These are phyloP conservation scores for Amyelois transitella DNA, from an alignment of 1,140 invertebrate genomes.

Conservation along the genomic window DNA sequence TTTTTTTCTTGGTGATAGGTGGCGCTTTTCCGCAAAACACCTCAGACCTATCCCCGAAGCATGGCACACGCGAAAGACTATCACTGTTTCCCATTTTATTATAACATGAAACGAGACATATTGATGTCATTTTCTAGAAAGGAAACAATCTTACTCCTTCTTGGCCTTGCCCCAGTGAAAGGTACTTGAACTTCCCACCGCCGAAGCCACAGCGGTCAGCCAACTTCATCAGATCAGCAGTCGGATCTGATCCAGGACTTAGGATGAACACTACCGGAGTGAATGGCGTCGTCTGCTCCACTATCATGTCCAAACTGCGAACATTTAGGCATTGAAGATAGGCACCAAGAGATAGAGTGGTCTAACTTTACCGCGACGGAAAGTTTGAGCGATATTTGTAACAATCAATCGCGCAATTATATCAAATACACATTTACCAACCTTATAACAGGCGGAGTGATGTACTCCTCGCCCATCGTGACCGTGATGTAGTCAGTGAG, in stretches of 20 bases:
- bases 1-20: too few species aligned
- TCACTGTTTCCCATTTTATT: too few species aligned
- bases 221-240: constrained; percentile 90
- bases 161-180: constrained; percentile 93
- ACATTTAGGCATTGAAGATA: too few species aligned
- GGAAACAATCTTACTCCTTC: constrained; percentile 75
- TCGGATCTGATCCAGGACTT: constrained; percentile 91
- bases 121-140: too few species aligned
- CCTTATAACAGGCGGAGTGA: constrained; percentile 87
- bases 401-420: not conserved
- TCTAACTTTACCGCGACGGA: too few species aligned
- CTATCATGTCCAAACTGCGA: constrained; percentile 85
- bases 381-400: too few species aligned
- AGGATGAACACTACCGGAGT: constrained; percentile 92
- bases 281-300: constrained; percentile 84
- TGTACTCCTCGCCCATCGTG: constrained; percentile 89
- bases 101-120: too few species aligned
- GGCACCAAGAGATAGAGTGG: too few species aligned
- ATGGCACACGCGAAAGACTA: too few species aligned
- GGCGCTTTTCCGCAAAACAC: too few species aligned
- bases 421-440: constrained; percentile 19
- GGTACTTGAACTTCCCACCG: constrained; percentile 84
- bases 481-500: constrained; percentile 86
- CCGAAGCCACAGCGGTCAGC: constrained; percentile 83
- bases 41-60: too few species aligned